These are phyloP conservation scores for Melanotaenia trifasciata DNA, from an alignment of 2,797 vertebrate species.

Conservation along the genomic window DNA sequence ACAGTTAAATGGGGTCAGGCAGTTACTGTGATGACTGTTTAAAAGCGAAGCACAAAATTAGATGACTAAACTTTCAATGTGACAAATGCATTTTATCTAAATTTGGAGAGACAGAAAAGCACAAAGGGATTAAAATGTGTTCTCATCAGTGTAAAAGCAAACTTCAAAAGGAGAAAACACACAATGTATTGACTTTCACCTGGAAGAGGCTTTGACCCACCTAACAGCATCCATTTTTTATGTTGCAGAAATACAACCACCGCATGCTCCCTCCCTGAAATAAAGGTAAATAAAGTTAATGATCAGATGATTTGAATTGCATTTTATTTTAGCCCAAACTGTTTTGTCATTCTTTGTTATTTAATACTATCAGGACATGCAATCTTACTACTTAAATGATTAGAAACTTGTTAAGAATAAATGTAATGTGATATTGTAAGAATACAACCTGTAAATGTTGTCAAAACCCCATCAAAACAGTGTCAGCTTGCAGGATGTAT, in stretches of 20 bases:
- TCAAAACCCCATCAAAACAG: conserved; percentile 1
- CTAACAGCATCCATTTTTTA: neutral
- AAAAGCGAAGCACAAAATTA: neutral
- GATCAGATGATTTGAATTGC: neutral
- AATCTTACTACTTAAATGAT: neutral
- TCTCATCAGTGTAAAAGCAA: neutral
- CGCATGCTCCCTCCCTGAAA: neutral
- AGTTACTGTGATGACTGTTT: neutral
- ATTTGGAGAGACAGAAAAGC: neutral
- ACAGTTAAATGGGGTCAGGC: conserved; percentile 16
- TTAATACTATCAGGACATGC: neutral
- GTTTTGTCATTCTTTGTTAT: conserved; percentile 2
- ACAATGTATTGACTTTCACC: neutral
- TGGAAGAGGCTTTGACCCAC: neutral
- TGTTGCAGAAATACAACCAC: neutral
- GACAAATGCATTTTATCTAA: neutral
- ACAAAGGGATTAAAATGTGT: neutral
- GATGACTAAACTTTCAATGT: neutral
- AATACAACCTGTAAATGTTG: neutral
- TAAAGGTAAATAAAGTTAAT: neutral
- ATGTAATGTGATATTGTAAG: neutral
- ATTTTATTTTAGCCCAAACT: neutral
- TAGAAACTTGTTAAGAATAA: neutral
- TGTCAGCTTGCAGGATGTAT: neutral
- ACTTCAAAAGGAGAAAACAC: neutral